These are phyloP conservation scores for Enteromius paludinosus DNA, from an alignment of 2,797 vertebrate species.

Conservation along the genomic window DNA sequence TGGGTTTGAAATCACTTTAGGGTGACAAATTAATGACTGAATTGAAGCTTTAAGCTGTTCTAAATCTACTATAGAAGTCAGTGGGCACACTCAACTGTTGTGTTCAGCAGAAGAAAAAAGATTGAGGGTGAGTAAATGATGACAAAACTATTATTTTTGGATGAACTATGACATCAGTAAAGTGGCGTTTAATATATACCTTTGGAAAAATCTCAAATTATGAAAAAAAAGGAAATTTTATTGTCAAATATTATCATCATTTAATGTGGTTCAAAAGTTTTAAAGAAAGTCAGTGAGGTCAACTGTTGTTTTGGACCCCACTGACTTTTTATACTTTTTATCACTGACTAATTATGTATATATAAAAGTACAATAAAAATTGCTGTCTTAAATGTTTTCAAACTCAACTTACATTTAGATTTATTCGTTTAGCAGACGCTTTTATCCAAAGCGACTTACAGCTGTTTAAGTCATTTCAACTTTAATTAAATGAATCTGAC, in stretches of 20 bases:
- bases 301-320: background rate
- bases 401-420: no score
- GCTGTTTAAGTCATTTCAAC: no score
- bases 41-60: no score
- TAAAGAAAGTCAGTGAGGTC: background rate
- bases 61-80: background rate
- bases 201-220: background rate
- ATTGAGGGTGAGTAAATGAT: background rate
- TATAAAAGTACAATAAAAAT: no score
- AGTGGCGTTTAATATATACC: background rate
- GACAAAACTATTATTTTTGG: background rate
- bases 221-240: background rate
- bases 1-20: no score
- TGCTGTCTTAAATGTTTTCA: no score
- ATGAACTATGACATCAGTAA: background rate
- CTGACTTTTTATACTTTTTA: no score
- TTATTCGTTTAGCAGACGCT: no score
- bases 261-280: background rate
- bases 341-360: no score
- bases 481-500: no score
- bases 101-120: background rate
- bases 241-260: background rate
- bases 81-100: background rate
- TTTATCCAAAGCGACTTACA: no score
- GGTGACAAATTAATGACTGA: no score